Percentiles rank a stretch among this genome's conserved stretches.
Evolutionary conservation across 2,888 invertebrate species (phyloP).

Genomic region (Lysandra coridon): DNA sequence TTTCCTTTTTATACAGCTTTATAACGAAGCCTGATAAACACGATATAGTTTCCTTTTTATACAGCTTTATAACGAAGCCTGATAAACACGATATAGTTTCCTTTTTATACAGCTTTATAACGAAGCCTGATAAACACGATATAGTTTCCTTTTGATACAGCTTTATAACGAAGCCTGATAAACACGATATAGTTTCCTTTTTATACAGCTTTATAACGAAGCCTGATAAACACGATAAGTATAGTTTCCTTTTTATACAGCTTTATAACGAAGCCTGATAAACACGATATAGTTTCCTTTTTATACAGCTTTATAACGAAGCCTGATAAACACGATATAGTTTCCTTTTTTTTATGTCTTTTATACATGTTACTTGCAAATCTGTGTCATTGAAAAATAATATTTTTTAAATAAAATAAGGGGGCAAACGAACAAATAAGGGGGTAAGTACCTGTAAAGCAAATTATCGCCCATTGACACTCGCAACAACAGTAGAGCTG

Average conservation of each 20-base stretch:
- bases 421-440: no score
- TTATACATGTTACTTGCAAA: no score
- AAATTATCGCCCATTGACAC: no score
- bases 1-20: slow-evolving; percentile 20
- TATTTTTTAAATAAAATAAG: no score
- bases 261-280: not conserved
- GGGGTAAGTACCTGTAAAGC: no score
- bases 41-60: not conserved
- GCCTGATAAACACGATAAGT: not conserved
- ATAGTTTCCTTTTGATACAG: slow-evolving; percentile 9
- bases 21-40: not conserved
- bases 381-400: no score
- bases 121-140: not conserved
- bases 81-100: not conserved
- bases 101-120: slow-evolving; percentile 23
- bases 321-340: not conserved
- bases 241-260: slow-evolving; percentile 13
- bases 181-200: not conserved
- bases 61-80: not conserved
- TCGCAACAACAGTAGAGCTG: no score
- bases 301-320: slow-evolving; percentile 15
- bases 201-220: slow-evolving; percentile 15
- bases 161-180: not conserved
- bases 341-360: not conserved
- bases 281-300: not conserved